Evolutionary conservation across 1,140 invertebrate genomes (phyloP).

Genomic region (Lordiphosa mommai): DNA sequence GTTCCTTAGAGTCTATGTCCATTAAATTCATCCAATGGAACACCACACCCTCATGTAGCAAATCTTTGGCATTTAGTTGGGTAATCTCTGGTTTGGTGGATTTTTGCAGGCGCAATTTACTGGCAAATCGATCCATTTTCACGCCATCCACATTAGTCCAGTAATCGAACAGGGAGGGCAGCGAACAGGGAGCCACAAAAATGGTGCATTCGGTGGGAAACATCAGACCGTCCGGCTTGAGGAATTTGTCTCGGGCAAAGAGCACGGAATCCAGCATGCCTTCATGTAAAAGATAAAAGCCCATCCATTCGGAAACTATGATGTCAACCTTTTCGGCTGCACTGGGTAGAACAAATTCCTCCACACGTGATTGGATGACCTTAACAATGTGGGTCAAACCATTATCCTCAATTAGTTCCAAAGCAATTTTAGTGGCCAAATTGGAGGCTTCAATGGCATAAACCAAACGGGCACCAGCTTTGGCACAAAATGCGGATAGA

Average conservation of each 20-base stretch:
- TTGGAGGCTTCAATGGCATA: conserved; percentile 96
- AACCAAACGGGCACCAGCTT: conserved; percentile 95
- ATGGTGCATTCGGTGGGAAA: conserved; percentile 84
- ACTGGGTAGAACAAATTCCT: conserved; percentile 87
- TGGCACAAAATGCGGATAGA: conserved; percentile 95
- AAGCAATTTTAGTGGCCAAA: conserved; percentile 91
- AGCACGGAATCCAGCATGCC: conserved; percentile 97
- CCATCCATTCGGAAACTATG: conserved; percentile 99
- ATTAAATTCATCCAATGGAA: conserved; percentile 83
- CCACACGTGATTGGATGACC: conserved; percentile 83
- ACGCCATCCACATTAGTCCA: conserved; percentile 83
- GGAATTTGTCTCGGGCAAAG: conserved; percentile 94
- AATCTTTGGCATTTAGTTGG: conserved; percentile 79
- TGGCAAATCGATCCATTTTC: conserved; percentile 81
- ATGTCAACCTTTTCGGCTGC: conserved; percentile 93
- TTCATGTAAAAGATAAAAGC: conserved; percentile 98
- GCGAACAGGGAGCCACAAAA: conserved; percentile 85
- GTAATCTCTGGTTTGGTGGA: conserved; percentile 82
- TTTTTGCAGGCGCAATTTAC: conserved; percentile 80
- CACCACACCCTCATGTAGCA: conserved; percentile 81
- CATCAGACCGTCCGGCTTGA: conserved; percentile 87
- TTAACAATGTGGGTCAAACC: conserved; percentile 82
- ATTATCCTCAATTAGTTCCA: conserved; percentile 90
- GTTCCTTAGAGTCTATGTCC: conserved; percentile 80
- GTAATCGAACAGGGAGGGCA: conserved; percentile 84